Evolutionary conservation across 1,140 invertebrate genomes (phyloP).

Genomic region (Drosophila kohkoa): DNA sequence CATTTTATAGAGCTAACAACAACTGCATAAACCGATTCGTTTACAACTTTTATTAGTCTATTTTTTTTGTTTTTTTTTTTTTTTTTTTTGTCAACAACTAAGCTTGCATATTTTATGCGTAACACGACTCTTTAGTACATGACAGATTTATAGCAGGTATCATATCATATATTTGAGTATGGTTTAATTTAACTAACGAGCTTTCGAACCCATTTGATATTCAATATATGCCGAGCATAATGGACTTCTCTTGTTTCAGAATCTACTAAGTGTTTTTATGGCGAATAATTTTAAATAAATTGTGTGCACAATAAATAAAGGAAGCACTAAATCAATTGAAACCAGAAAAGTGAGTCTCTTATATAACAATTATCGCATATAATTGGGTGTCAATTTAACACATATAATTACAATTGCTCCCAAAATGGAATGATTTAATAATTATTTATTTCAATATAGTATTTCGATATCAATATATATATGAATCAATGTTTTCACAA

Average conservation of each 20-base stretch:
- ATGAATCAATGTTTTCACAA: not conserved
- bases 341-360: not conserved
- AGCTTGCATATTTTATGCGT: slow-evolving; percentile 8
- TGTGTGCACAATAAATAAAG: not conserved
- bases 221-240: not conserved
- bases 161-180: slow-evolving; percentile 13
- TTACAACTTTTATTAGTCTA: not conserved
- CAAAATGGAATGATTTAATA: not conserved
- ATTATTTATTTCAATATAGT: not conserved
- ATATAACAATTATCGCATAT: not conserved
- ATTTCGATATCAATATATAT: not conserved
- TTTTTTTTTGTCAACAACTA: not conserved
- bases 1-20: not conserved
- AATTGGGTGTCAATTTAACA: not conserved
- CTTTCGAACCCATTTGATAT: slow-evolving; percentile 3
- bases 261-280: not conserved
- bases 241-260: slow-evolving; percentile 13
- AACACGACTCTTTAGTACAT: slow-evolving; percentile 1
- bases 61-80: not conserved
- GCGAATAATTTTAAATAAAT: slow-evolving; percentile 4
- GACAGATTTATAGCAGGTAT: slow-evolving; percentile 23
- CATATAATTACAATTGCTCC: not conserved
- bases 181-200: slow-evolving; percentile 14
- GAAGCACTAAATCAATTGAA: not conserved
- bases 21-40: not conserved